These are phyloP conservation scores for Entelurus aequoreus DNA, from an alignment of 2,113 vertebrate species.

Conservation along the genomic window DNA sequence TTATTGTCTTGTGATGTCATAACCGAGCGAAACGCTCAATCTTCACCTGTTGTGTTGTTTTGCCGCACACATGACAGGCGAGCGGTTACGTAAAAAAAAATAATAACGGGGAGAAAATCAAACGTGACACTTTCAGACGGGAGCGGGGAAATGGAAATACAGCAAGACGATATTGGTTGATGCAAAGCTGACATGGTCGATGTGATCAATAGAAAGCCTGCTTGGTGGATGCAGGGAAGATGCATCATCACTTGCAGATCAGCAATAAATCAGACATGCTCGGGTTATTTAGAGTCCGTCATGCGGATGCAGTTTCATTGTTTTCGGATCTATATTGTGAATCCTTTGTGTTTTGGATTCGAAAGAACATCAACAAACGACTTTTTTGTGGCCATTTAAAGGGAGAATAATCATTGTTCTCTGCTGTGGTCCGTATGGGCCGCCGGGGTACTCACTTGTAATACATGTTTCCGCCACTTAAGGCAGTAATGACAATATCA, in stretches of 20 bases:
- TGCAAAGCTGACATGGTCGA: slow-evolving; percentile 16
- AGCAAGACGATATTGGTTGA: slow-evolving; percentile 23
- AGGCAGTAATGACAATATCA: too few species aligned
- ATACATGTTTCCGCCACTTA: too few species aligned
- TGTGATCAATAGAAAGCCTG: slow-evolving; percentile 13
- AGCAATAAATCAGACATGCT: too few species aligned
- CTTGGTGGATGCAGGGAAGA: slow-evolving; percentile 2
- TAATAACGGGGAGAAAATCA: slow-evolving; percentile 11
- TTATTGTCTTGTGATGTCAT: slow-evolving; percentile 43
- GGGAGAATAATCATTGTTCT: too few species aligned
- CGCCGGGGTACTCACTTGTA: too few species aligned
- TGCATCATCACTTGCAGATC: slow-evolving; percentile 12
- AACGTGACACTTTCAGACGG: slow-evolving; percentile 26
- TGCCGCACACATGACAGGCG: slow-evolving; percentile 17
- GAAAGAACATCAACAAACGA: too few species aligned
- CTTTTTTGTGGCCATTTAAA: too few species aligned
- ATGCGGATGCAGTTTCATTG: too few species aligned
- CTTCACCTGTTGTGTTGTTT: slow-evolving; percentile 35
- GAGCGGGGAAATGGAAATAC: slow-evolving; percentile 27
- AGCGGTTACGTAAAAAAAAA: slow-evolving; percentile 6
- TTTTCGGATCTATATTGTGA: too few species aligned
- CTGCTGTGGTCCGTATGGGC: too few species aligned
- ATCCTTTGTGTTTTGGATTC: background rate
- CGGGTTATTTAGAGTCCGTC: too few species aligned
- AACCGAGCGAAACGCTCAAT: slow-evolving; percentile 21